Base-by-base conservation (phyloP, 2,113 vertebrate genomes). In the Symphodus melops region DNA sequence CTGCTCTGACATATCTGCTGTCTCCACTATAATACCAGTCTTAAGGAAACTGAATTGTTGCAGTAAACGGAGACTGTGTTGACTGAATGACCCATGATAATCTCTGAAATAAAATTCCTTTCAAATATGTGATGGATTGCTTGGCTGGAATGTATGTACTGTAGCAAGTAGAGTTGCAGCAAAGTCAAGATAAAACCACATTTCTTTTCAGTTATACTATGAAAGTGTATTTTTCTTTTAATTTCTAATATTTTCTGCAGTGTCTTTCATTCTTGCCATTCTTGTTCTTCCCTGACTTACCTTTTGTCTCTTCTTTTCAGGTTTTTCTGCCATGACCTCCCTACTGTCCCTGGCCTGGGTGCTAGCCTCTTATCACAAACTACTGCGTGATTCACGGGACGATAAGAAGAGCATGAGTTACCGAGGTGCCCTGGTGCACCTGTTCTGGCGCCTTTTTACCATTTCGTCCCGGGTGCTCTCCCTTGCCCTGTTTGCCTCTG, bases 361-460 rank as follows among this genome's bases (percentile, higher is more conserved):
- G 96, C 96, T 99, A 94, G 98, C 98, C 81, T 99, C 98, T 89
- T 99, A 99, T 95, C 98, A 99, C 96, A 99, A 99, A 94, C 97
- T 99, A 90, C 96, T 99, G 85, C 96, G 98, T 78, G 98, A 99
- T 93, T 98, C 98, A 71, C 96, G 98, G 90, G 98, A 99, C 70
- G 98, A 99, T 95, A 96, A 98, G 95, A 98, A 97, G 95, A 99
- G 98, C 91, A 98, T 99, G 98, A 99, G 98, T 94, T 99, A 99
- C 94, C 93, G 97, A 89, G 98, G 98, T 81, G 98, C 98, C 81
- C 90, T 99, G 91, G 92, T 99, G 91, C 98, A 99, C 72, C 25
- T 99, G 88, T 96, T 98, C 94, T 99, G 98, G 98, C 97, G 98
- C 87, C 84, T 98, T 89, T 99, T 99, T 94, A 99, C 98, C 95